phyloP scores from a whole-genome alignment of 2,113 vertebrate genomes.

The Hystrix cristata region DNA sequence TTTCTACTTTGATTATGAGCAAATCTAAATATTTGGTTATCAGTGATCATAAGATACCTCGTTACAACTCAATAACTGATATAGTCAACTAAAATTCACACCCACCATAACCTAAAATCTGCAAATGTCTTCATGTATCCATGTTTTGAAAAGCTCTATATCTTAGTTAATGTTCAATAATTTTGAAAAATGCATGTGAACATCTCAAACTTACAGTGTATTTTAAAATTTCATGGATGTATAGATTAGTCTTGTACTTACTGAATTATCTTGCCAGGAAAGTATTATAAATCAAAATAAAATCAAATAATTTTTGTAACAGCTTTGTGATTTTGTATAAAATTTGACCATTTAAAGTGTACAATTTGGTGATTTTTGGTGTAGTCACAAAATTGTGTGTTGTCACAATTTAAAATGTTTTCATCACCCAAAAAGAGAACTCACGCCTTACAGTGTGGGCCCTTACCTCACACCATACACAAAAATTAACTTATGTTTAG shows the following conservation, averaged over 20 bases:
- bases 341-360: not conserved
- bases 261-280: not conserved
- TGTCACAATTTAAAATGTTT: not conserved
- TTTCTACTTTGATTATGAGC: not conserved
- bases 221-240: not conserved
- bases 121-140: not conserved
- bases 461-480: not conserved
- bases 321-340: not conserved
- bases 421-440: not conserved
- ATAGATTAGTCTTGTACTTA: not conserved
- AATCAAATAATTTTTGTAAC: constrained; percentile 5
- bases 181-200: constrained; percentile 50
- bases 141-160: not conserved
- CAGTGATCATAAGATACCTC: not conserved
- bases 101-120: not conserved
- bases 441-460: not conserved
- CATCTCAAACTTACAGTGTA: not conserved
- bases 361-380: not conserved
- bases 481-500: not conserved
- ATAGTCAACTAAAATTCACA: not conserved
- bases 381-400: not conserved
- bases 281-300: constrained; percentile 47
- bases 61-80: not conserved
- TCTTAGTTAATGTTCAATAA: not conserved
- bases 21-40: not conserved